Evolutionary conservation across 2,113 vertebrate species (phyloP).

Genomic region (Saccopteryx bilineata): DNA sequence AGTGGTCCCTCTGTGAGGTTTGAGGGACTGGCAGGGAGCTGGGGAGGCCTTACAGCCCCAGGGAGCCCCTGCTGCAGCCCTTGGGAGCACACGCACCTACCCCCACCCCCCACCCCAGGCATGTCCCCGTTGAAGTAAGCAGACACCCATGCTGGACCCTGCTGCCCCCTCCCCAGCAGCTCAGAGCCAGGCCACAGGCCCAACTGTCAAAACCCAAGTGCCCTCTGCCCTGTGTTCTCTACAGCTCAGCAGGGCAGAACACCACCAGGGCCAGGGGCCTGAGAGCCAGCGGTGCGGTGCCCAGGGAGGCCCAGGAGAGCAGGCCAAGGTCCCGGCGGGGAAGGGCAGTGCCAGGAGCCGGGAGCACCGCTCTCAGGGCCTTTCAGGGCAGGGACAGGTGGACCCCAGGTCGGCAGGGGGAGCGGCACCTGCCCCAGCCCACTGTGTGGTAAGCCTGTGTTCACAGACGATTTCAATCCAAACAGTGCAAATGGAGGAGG

Average conservation of each 20-base stretch:
- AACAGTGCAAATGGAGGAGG: too few relatives aligned
- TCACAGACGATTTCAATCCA: accelerated
- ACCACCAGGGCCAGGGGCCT: accelerated
- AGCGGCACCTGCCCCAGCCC: background rate
- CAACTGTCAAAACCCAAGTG: background rate
- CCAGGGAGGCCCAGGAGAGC: background rate
- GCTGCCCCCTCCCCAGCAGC: background rate
- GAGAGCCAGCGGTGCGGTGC: accelerated
- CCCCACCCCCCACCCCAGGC: too few relatives aligned
- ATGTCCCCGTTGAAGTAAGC: background rate
- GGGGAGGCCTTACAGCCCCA: accelerated
- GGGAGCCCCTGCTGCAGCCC: background rate
- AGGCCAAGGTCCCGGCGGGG: background rate
- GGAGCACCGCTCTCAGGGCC: background rate
- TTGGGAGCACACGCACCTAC: accelerated
- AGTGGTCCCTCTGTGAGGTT: accelerated
- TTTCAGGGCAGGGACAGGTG: background rate
- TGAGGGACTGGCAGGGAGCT: background rate
- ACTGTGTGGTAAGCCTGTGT: background rate
- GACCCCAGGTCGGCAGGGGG: background rate
- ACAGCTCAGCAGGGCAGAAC: background rate
- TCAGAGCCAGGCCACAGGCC: background rate
- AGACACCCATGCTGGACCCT: background rate
- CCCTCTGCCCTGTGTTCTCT: background rate
- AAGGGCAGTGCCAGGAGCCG: background rate